Conservation (phyloP, 1,140 invertebrate species). For the Drosophila littoralis region DNA sequence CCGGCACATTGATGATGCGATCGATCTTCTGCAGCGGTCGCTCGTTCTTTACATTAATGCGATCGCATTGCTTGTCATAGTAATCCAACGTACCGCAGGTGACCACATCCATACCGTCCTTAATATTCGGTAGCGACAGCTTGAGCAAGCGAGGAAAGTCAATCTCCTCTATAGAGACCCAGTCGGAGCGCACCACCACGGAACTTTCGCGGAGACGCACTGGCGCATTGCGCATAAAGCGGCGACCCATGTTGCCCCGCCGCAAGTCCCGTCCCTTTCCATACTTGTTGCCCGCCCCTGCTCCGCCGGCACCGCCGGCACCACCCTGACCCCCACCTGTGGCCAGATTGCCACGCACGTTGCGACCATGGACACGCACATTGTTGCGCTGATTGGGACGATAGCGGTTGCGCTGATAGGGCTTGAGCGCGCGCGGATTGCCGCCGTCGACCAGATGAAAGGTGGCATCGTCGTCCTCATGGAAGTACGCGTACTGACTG, state of each 20-base stretch:
- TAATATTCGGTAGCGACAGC: constrained; percentile 94
- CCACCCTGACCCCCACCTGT: constrained; percentile 83
- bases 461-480: constrained; percentile 98
- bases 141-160: constrained; percentile 98
- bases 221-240: constrained; percentile 93
- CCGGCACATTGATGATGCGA: constrained; percentile 97
- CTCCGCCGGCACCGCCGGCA: constrained; percentile 74
- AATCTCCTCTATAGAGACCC: constrained; percentile 99
- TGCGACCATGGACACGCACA: constrained; percentile 87
- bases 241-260: constrained; percentile 88
- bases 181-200: constrained; percentile 97
- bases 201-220: constrained; percentile 98
- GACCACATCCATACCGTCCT: constrained; percentile 91
- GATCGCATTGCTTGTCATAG: constrained; percentile 98
- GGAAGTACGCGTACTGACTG: constrained; percentile 98
- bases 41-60: constrained; percentile 98
- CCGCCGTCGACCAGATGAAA: constrained; percentile 97
- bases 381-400: constrained; percentile 92
- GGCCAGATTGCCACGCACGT: constrained; percentile 86
- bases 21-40: constrained; percentile 96
- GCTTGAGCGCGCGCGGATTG: constrained; percentile 91
- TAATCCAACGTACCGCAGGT: constrained; percentile 97
- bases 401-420: constrained; percentile 94
- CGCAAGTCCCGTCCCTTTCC: constrained; percentile 85
- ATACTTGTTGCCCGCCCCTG: constrained; percentile 85